Base-by-base conservation (phyloP, 2,113 vertebrate genomes). In the Hystrix brachyura region DNA sequence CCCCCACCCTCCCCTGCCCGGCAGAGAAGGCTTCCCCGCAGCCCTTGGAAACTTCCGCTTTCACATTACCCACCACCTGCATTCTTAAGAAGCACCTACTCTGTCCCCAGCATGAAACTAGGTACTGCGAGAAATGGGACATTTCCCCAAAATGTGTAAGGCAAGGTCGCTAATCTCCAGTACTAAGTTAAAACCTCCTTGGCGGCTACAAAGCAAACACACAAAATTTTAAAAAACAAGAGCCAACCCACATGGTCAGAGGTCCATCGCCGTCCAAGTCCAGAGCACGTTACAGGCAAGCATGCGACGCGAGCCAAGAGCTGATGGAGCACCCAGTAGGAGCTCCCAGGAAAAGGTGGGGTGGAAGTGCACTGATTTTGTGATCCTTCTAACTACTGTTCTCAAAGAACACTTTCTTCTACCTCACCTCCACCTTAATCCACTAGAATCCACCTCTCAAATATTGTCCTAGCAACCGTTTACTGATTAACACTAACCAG, bases 401-500 rank as follows among this genome's bases (percentile, higher is more conserved):
- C 53, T 91, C 48, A 91, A 60, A 95, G 87, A 76, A 43, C 62
- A 90, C 86, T 97, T 93, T 97, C 93, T 62, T 93, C 88, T 78
- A 62, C 57, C 62, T 86, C 34, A 72, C 69, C 74, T 64, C 94
- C 83, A 72, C 87, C 59, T 57, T 84, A 81, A 93, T 95, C 84
- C 91, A 87, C 87, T 38, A 88, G 85, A 96, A 92, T 88, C 74
- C 62, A 64, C 76, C 93, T 69, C 96, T 95, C 96, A 95, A 96
- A 96, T 96, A 96, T 94, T 95, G 60, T 94, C 97, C 91, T 96
- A 94, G 94, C 94, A 93, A 94, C 91, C 0, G 48, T 79, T 96
- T 97, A 92, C 96, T 97, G 84, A 98, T 96, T 93, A 96, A 98
- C 96, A 78, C 91, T 60, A 74, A 83, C 43, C 64, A 87, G 76